These are phyloP conservation scores for Diprion similis DNA, from an alignment of 1,140 invertebrate genomes.

Conservation along the genomic window DNA sequence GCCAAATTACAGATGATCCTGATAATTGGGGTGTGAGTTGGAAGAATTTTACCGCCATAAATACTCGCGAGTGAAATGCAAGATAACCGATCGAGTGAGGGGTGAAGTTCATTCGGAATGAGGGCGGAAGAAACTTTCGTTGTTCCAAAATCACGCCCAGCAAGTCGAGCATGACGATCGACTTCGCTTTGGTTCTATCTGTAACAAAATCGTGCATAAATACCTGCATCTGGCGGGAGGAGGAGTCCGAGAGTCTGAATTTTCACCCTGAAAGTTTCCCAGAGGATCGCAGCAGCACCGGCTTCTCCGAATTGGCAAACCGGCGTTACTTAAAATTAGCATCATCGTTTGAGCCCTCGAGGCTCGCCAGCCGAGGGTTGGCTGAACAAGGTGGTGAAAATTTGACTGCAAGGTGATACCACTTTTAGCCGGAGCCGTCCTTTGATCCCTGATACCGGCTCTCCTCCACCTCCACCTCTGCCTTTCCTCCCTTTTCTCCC, in stretches of 20 bases:
- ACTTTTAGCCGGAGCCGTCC: slow-evolving; percentile 15
- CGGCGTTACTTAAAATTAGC: background rate
- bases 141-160: slow-evolving; percentile 22
- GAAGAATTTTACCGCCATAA: too few species aligned
- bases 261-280: too few species aligned
- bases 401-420: slow-evolving; percentile 23
- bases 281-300: background rate
- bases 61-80: too few species aligned
- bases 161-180: slow-evolving; percentile 20
- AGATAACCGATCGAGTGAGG: too few species aligned
- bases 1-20: too few species aligned
- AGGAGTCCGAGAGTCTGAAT: too few species aligned
- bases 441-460: slow-evolving; percentile 22
- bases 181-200: too few species aligned
- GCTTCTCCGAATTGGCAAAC: background rate
- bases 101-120: slow-evolving; percentile 10
- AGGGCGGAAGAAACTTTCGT: slow-evolving; percentile 41
- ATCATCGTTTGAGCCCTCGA: slow-evolving; percentile 3
- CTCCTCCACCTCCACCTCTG: slow-evolving; percentile 1
- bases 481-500: too few species aligned
- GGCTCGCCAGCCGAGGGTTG: background rate
- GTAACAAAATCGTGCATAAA: too few species aligned
- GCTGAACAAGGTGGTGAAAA: background rate
- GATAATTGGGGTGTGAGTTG: too few species aligned
- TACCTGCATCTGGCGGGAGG: too few species aligned